Base-by-base conservation (phyloP, 2,113 vertebrate genomes). In the Mystacornis crossleyi region DNA sequence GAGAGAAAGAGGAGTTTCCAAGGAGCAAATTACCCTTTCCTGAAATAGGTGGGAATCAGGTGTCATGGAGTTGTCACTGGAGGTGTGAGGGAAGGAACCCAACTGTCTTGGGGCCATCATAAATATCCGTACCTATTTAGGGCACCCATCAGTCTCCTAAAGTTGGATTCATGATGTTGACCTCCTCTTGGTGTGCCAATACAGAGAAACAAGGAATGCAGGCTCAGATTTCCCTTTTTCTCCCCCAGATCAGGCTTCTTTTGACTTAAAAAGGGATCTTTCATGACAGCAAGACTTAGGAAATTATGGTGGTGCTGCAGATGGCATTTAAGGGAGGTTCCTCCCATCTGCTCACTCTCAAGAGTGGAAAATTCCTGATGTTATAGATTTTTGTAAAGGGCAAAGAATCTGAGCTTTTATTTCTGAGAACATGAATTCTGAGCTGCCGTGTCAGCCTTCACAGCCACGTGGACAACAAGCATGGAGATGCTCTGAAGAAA, bases 291-390 rank as follows among this genome's bases (percentile, higher is more conserved):
- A 3, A 75, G 45, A 85, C 47, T 38, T 88, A 75, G 2, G 42
- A 92, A 90, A 72, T 85, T 29, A 53, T 13, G 71, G 67, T 34
- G 23, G 55, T 90, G 33, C 29, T 88, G 54, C 79, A 86, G 74
- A 57, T 69, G 79, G 58, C 54, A 66, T 80, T 95, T 72, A 58
- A 53, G 12, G 78, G 54, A 95, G 18, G 70, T 93, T 95, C 70
- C 78, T 93, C 36, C 93, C 86, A 94, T 82, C 81, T 94, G 84
- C 77, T 94, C 47, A 7, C 54, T 93, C 80, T 38, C 2, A 1
- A 86, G 79, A 69, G 71, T 75, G 79, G 70, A 86, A 90, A 75
- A 92, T 77, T 92, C 78, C 87, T 94, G 88, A 83, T 88, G 85
- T 90, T 75, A 57, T 0, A 60, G 40, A 31, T 26, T 92, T 77